Evolutionary conservation across 2,888 invertebrate species (phyloP).

Genomic region (Beris chalybata): DNA sequence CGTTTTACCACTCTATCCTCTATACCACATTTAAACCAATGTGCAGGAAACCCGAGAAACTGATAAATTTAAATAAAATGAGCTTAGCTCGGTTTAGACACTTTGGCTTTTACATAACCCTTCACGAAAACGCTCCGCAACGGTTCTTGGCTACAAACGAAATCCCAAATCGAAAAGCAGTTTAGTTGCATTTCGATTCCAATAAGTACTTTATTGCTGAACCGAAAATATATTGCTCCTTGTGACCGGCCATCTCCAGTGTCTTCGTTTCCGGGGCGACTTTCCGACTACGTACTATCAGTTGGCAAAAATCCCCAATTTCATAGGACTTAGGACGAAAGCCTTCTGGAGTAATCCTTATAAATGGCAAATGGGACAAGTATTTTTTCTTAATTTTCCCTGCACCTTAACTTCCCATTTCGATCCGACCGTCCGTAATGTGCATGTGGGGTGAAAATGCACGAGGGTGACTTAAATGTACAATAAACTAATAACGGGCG

Average conservation of each 20-base stretch:
- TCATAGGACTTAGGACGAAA: conserved; percentile 28
- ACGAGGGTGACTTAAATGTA: conserved; percentile 22
- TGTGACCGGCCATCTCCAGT: not conserved
- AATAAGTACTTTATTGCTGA: conserved; percentile 26
- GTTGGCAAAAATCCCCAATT: conserved; percentile 30
- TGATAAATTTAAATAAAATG: no score
- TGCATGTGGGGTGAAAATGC: conserved; percentile 22
- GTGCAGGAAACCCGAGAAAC: no score
- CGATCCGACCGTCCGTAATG: not conserved
- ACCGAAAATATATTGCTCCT: conserved; percentile 28
- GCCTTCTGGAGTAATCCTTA: conserved; percentile 31
- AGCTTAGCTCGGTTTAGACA: no score
- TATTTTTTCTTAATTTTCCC: conserved; percentile 33
- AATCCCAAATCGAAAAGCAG: no score
- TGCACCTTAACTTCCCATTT: conserved; percentile 23
- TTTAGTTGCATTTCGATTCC: conserved; percentile 17
- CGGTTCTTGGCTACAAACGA: no score
- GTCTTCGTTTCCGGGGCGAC: conserved; percentile 8
- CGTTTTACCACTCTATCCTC: no score
- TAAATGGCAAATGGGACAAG: conserved; percentile 29
- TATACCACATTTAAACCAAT: no score
- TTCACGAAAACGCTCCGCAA: no score
- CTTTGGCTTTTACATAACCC: no score
- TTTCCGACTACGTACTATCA: conserved; percentile 22
- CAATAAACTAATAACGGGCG: conserved; percentile 30